A percentile compares a stretch with the other conserved stretches of the same genome.
phyloP scores from a whole-genome alignment of 2,888 invertebrate species.

The Autographa gamma region DNA sequence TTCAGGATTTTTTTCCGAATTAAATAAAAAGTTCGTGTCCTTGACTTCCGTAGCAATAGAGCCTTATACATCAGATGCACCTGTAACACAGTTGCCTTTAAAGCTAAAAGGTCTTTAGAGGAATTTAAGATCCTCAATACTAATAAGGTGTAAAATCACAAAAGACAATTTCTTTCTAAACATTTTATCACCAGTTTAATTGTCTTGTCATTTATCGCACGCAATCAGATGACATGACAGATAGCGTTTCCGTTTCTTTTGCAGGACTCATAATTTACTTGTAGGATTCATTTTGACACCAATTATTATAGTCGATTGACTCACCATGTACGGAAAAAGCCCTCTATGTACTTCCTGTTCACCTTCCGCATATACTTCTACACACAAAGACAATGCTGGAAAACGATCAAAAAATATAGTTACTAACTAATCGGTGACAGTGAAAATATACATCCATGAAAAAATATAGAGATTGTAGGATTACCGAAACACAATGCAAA shows the following conservation, averaged over 20 bases:
- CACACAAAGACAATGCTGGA: slow-evolving; percentile 62
- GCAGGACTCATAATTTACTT: background rate
- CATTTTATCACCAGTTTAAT: background rate
- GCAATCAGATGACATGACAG: background rate
- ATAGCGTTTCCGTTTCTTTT: background rate
- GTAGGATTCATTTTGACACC: slow-evolving; percentile 13
- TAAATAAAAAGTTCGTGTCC: background rate
- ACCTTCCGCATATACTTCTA: slow-evolving; percentile 67
- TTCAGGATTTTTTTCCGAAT: background rate
- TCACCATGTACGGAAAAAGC: slow-evolving; percentile 78
- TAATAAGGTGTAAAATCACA: background rate
- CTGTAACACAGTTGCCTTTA: no score
- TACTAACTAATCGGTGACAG: slow-evolving; percentile 1
- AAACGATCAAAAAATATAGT: slow-evolving; percentile 37
- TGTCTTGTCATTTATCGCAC: background rate
- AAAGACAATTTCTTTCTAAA: background rate
- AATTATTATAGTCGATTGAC: slow-evolving; percentile 29
- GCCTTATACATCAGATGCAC: background rate
- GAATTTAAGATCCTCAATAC: background rate
- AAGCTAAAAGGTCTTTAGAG: background rate
- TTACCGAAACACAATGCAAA: slow-evolving; percentile 74
- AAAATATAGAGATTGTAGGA: slow-evolving; percentile 6
- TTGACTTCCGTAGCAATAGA: background rate
- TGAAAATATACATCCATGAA: slow-evolving; percentile 16
- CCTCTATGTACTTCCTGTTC: slow-evolving; percentile 76